Conservation (phyloP, 2,113 vertebrate species). For the Talpa occidentalis region DNA sequence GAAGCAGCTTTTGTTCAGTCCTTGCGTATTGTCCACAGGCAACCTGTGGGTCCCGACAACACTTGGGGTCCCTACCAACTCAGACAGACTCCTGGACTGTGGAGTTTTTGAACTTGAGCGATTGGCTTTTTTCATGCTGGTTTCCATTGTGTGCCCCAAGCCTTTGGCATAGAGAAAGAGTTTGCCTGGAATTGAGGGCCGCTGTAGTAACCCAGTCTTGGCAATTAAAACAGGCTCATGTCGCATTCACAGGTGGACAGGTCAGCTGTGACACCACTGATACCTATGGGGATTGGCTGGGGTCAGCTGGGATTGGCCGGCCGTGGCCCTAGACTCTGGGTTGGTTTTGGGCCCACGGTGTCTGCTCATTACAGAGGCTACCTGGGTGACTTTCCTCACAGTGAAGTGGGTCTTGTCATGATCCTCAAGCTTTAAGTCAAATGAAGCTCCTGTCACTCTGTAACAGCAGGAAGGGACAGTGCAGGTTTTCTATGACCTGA, state of each 20-base stretch:
- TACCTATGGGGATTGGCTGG: not conserved
- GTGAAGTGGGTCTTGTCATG: not conserved
- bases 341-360: not conserved
- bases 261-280: accelerated
- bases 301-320: not conserved
- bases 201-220: not conserved
- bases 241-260: not conserved
- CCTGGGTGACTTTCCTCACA: not conserved
- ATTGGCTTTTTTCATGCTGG: not conserved
- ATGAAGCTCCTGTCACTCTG: not conserved
- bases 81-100: not conserved
- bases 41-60: not conserved
- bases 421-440: not conserved
- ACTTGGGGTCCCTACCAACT: not conserved
- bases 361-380: not conserved
- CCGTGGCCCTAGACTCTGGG: not conserved
- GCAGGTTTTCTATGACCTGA: too few relatives aligned
- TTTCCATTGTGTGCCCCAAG: not conserved
- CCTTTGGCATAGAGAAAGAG: not conserved
- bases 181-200: not conserved
- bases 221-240: not conserved
- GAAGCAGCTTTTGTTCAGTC: too few relatives aligned
- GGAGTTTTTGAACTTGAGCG: not conserved
- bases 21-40: accelerated
- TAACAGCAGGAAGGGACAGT: too few relatives aligned